Evolutionary conservation across 92 coral and sea anemone genomes (phyloP).

Genomic region (Zoanthus gigantus): DNA sequence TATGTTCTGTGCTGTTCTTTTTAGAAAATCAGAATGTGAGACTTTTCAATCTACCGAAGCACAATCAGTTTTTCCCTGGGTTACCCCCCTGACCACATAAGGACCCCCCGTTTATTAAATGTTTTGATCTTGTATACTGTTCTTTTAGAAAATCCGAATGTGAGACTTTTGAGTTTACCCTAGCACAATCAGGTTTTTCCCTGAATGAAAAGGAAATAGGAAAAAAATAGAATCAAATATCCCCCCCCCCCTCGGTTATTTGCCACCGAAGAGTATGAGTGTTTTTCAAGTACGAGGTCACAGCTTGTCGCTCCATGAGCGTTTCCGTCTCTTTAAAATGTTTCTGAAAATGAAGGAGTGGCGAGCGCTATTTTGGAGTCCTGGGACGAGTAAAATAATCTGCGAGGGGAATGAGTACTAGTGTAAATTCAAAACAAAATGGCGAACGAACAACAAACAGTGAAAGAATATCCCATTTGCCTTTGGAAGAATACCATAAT

Average conservation of each 20-base stretch:
- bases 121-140: too few species aligned
- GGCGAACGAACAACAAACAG: constrained; percentile 38
- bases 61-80: too few species aligned
- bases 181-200: too few species aligned
- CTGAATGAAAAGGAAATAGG: background rate
- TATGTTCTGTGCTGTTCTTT: background rate
- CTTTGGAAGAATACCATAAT: constrained; percentile 27
- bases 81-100: too few species aligned
- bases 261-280: constrained; percentile 24
- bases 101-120: too few species aligned
- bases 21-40: background rate
- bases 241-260: constrained; percentile 21
- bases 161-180: too few species aligned
- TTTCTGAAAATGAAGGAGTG: constrained; percentile 19
- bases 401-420: constrained; percentile 34
- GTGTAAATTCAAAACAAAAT: constrained; percentile 31
- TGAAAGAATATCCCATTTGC: constrained; percentile 38
- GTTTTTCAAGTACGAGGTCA: constrained; percentile 5
- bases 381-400: constrained; percentile 32
- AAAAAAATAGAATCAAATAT: background rate
- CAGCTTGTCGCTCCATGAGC: constrained; percentile 24
- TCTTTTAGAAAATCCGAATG: too few species aligned
- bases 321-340: constrained; percentile 26
- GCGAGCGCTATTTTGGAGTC: constrained; percentile 39
- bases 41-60: background rate